Evolutionary conservation across 2,113 vertebrate genomes (phyloP).

Genomic region (Trochalopteron elliotii): DNA sequence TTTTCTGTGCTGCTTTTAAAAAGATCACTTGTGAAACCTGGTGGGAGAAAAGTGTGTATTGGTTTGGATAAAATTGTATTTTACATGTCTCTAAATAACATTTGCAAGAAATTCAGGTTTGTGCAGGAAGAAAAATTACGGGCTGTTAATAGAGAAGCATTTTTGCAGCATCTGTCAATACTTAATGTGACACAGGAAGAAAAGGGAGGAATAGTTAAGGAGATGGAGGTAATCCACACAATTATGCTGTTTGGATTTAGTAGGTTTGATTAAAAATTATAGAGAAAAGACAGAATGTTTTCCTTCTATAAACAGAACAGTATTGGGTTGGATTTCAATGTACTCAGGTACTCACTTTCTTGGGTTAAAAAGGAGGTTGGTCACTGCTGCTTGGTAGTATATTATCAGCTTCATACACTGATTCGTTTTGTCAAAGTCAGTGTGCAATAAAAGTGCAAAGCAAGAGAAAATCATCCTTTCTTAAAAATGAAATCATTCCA

Average conservation of each 20-base stretch:
- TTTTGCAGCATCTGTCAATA: neutral
- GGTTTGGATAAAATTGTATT: slow-evolving; percentile 20
- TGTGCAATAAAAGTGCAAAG: neutral
- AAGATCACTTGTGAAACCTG: slow-evolving; percentile 33
- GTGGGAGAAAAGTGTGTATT: slow-evolving; percentile 6
- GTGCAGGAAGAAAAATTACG: neutral
- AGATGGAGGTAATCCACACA: neutral
- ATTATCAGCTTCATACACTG: neutral
- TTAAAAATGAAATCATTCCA: neutral
- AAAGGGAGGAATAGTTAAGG: neutral
- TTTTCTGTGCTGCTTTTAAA: slow-evolving; percentile 21
- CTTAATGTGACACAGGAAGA: neutral
- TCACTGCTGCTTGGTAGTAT: neutral
- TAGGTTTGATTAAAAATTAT: neutral
- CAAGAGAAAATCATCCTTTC: neutral
- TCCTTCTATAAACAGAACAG: neutral
- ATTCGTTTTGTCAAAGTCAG: neutral
- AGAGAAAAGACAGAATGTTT: neutral
- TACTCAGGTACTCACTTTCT: neutral
- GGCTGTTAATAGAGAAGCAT: neutral
- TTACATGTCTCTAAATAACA: slow-evolving; percentile 20
- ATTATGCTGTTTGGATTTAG: neutral
- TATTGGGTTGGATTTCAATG: neutral
- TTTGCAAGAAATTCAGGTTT: neutral
- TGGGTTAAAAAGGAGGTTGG: neutral